Percentiles rank a stretch among this genome's conserved stretches.
These are phyloP conservation scores for Neodiprion pinetum DNA, from an alignment of 1,140 invertebrate species.

Conservation along the genomic window DNA sequence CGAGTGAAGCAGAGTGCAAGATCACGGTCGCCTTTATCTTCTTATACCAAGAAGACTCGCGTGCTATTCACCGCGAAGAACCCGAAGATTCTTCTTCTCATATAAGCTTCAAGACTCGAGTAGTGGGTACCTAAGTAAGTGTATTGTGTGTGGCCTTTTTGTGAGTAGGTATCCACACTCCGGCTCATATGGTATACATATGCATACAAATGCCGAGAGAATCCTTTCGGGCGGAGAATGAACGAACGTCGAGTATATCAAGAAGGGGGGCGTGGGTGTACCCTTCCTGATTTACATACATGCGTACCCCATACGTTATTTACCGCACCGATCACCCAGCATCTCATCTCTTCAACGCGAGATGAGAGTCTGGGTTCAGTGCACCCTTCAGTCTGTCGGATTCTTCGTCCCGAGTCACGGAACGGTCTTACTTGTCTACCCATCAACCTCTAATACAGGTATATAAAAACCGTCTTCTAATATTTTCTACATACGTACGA, in stretches of 20 bases:
- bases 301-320: constrained; percentile 59
- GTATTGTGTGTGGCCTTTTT: too few species aligned
- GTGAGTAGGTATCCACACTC: constrained; percentile 32
- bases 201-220: constrained; percentile 2
- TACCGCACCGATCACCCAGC: constrained; percentile 58
- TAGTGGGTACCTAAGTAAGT: background rate
- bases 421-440: too few species aligned
- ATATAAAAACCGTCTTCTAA: too few species aligned
- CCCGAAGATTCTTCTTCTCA: background rate
- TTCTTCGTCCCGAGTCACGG: too few species aligned
- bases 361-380: constrained; percentile 12
- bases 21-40: constrained; percentile 51
- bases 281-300: constrained; percentile 59
- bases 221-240: constrained; percentile 15
- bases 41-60: background rate
- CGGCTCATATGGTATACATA: constrained; percentile 31
- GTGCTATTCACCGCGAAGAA: background rate
- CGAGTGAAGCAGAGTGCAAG: constrained; percentile 29
- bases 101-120: background rate
- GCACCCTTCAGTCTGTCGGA: too few species aligned
- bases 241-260: constrained; percentile 13
- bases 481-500: too few species aligned
- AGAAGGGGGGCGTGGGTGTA: constrained; percentile 53
- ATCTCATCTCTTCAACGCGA: constrained; percentile 45
- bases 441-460: too few species aligned